Conservation (phyloP, 2,888 invertebrate genomes). For the Philaethria dido region DNA sequence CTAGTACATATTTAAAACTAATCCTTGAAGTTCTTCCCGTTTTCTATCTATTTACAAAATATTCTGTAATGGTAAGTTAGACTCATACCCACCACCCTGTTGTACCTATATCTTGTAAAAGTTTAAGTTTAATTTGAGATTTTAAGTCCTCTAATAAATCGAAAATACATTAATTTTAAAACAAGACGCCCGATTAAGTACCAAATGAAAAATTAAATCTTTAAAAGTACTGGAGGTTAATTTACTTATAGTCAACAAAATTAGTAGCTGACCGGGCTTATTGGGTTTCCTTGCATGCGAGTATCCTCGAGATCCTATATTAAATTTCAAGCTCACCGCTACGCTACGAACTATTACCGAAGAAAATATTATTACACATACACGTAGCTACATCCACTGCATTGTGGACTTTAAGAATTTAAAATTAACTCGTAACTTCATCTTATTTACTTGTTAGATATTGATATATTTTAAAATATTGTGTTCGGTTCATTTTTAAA, state of each 20-base stretch:
- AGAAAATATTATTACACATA: conserved; percentile 7
- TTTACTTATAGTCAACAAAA: conserved; percentile 33
- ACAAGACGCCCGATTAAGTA: not conserved
- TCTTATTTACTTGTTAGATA: conserved; percentile 23
- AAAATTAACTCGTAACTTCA: conserved; percentile 28
- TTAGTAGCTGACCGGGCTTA: conserved; percentile 33
- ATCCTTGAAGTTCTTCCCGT: no score
- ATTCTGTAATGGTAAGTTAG: no score
- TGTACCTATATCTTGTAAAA: no score
- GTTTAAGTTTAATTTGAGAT: no score
- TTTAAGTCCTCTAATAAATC: not conserved
- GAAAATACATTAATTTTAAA: not conserved
- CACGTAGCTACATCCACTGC: conserved; percentile 8
- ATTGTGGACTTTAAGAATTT: conserved; percentile 33
- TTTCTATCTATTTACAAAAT: no score
- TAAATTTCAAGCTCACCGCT: conserved; percentile 30
- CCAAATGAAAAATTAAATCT: conserved; percentile 1
- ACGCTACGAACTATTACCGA: conserved; percentile 21
- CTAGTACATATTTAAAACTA: no score
- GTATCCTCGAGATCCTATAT: conserved; percentile 23
- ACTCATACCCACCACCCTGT: no score
- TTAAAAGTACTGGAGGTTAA: conserved; percentile 15
- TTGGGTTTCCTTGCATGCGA: conserved; percentile 34
- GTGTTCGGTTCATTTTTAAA: conserved; percentile 6
- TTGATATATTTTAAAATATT: conserved; percentile 16